Base-by-base conservation (phyloP, 2,888 invertebrate genomes). In the Torymus texanus region DNA sequence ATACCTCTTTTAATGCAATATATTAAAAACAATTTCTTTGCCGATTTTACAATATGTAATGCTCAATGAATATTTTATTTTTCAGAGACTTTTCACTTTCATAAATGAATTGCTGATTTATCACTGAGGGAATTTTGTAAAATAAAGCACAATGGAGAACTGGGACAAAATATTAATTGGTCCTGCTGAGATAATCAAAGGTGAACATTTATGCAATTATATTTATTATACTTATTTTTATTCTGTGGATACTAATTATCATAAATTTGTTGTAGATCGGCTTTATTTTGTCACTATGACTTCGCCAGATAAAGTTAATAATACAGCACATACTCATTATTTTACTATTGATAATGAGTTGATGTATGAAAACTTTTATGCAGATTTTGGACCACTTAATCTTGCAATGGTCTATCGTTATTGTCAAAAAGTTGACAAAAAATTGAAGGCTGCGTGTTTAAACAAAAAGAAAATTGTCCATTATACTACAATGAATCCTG, bases 331-430 rank as follows among this genome's bases (percentile, higher is more conserved):
- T 82, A 93, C 93, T 13, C 94, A 95, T 91, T 97, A 95, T 88
- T 96, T 97, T 90, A 93, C 92, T 86, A 93, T 95, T 80, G 97
- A 97, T 87, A 93, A 95, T 84, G 95, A 96, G 86, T 91, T 96
- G 83, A 90, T 94, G 0, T 97, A 97, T 88, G 94, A 95, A 91
- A 96, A 96, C 89, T 96, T 95, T 90, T 97, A 96, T 90, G 93
- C 94, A 29, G 97, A 97, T 90, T 97, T 97, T 91, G 97, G 97
- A 3, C 97, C 97, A 0, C 91, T 97, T 84, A 97, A 97, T 91
- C 92, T 97, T 84, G 95, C 95, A 2, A 95, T 95, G 92, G 91
- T 97, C 53, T 97, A 95, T 90, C 94, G 95, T 87, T 97, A 96
- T 90, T 97, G 96, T 90, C 92, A 92, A 86, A 94, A 94, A 88